A percentile compares a stretch with the other conserved stretches of the same genome.
These are phyloP conservation scores for Ostrea edulis DNA, from an alignment of 1,140 invertebrate species.

Conservation along the genomic window DNA sequence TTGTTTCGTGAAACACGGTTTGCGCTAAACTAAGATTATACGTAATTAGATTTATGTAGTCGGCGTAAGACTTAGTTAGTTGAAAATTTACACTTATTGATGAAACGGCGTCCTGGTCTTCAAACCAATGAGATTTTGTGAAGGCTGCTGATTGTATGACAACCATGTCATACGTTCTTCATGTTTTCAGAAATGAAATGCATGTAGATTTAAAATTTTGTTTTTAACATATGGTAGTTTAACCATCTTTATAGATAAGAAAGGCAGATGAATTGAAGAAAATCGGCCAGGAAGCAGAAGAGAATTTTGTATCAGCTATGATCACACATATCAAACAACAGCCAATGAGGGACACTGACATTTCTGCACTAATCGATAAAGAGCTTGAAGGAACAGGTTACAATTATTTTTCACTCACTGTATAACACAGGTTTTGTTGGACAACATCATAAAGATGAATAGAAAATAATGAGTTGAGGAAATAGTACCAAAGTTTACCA, in stretches of 20 bases:
- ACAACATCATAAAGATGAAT: neutral
- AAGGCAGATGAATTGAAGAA: conserved; percentile 54
- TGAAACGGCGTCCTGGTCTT: too few relatives aligned
- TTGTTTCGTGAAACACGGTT: too few relatives aligned
- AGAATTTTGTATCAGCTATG: conserved; percentile 53
- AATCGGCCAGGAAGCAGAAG: conserved; percentile 53
- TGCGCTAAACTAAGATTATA: too few relatives aligned
- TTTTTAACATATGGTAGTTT: neutral
- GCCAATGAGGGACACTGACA: conserved; percentile 52
- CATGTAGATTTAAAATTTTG: too few relatives aligned
- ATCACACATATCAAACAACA: conserved; percentile 51
- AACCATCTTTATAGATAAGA: neutral
- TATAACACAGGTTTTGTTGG: neutral
- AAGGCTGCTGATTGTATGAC: too few relatives aligned
- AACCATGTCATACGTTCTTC: too few relatives aligned
- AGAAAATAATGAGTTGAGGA: neutral
- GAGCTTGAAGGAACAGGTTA: conserved; percentile 38
- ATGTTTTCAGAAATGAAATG: too few relatives aligned
- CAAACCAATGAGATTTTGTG: too few relatives aligned
- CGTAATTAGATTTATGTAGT: too few relatives aligned
- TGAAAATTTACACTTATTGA: too few relatives aligned
- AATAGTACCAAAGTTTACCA: too few relatives aligned
- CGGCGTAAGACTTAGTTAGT: too few relatives aligned
- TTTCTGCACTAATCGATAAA: conserved; percentile 39
- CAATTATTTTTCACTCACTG: neutral